Conservation (phyloP, 2,113 vertebrate genomes). For the Genyomyrus donnyi region DNA sequence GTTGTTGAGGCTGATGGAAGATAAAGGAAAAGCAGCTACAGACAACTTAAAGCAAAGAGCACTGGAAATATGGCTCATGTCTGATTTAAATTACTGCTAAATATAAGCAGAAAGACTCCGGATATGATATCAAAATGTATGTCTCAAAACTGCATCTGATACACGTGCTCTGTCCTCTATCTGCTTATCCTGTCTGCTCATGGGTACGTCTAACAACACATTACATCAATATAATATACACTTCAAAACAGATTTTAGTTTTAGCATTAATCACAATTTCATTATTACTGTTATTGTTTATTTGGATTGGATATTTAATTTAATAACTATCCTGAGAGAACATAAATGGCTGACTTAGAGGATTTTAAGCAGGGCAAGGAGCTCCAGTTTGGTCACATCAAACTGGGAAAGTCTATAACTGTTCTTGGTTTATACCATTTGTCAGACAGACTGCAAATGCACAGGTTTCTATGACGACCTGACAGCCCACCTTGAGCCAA, state of each 20-base stretch:
- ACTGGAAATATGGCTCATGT: background rate
- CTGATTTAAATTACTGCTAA: background rate
- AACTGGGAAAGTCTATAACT: background rate
- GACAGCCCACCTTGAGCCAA: background rate
- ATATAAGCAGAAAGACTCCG: background rate
- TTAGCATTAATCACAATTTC: background rate
- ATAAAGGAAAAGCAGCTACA: background rate
- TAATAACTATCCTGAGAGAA: background rate
- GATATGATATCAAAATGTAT: background rate
- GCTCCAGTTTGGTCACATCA: background rate
- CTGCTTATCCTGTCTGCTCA: background rate
- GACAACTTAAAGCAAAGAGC: background rate
- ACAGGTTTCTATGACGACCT: background rate
- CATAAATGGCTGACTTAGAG: background rate
- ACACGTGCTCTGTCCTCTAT: background rate
- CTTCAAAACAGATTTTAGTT: background rate
- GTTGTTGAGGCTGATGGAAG: background rate
- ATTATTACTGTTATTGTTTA: background rate
- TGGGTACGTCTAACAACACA: background rate
- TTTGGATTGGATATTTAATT: background rate
- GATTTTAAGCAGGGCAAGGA: background rate
- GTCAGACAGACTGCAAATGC: background rate
- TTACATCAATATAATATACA: background rate
- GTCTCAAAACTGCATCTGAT: background rate
- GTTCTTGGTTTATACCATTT: background rate